Evolutionary conservation across 2,797 vertebrate species (phyloP).

Genomic region (Liasis olivaceus): DNA sequence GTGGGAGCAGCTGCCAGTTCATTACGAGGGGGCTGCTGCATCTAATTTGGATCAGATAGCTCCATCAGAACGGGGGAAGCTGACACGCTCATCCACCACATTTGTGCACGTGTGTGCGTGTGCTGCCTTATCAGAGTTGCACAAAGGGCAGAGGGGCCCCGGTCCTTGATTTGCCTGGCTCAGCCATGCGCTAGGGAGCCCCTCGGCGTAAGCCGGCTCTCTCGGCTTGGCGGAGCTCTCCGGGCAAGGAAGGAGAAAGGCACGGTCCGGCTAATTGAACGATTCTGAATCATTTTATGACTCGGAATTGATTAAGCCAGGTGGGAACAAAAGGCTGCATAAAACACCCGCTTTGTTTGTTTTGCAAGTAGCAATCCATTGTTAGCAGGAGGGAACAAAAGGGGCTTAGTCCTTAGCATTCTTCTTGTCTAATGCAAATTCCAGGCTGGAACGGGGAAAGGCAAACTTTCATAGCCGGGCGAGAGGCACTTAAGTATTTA

Average conservation of each 20-base stretch:
- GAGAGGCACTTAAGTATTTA: too few relatives aligned
- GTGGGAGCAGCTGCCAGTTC: background rate
- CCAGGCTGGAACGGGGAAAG: too few relatives aligned
- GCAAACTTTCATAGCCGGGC: too few relatives aligned
- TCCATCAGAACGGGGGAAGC: background rate
- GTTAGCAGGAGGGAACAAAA: too few relatives aligned
- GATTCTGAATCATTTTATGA: background rate
- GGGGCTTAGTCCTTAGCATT: too few relatives aligned
- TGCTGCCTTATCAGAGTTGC: slow-evolving; percentile 5
- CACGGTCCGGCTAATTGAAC: background rate
- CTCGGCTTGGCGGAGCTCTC: background rate
- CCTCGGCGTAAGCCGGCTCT: background rate
- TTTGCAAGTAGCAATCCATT: background rate
- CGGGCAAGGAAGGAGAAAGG: background rate
- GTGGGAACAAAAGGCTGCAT: background rate
- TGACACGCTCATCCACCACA: background rate
- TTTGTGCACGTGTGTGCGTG: background rate
- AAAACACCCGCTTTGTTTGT: too few relatives aligned
- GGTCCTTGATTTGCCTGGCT: background rate
- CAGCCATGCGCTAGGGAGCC: background rate
- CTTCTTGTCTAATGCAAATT: too few relatives aligned
- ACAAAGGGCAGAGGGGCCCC: background rate
- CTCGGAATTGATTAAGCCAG: background rate
- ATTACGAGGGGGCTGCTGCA: background rate
- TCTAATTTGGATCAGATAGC: slow-evolving; percentile 24